Percentiles rank a stretch among this genome's conserved stretches.
These are phyloP conservation scores for Drosophila sulfurigaster DNA, from an alignment of 1,140 invertebrate genomes.

Conservation along the genomic window DNA sequence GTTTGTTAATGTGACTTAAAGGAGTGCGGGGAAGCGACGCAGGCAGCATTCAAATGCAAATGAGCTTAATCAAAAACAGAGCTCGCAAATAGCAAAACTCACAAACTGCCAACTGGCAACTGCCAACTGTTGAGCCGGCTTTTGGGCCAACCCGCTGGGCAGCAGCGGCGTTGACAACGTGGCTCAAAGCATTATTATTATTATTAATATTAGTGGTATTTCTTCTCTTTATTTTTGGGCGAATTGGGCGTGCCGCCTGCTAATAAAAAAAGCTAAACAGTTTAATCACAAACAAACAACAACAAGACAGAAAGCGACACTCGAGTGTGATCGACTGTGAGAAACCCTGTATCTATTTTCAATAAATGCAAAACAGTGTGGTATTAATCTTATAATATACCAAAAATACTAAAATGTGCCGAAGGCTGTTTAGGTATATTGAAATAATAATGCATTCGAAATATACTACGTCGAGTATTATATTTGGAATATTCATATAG, in stretches of 20 bases:
- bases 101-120: slow-evolving; percentile 4
- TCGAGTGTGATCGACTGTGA: too few species aligned
- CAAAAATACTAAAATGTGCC: too few species aligned
- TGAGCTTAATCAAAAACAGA: slow-evolving; percentile 82
- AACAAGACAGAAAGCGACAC: too few species aligned
- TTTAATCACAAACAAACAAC: slow-evolving; percentile 65
- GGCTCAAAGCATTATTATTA: slow-evolving; percentile 2
- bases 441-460: too few species aligned
- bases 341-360: too few species aligned
- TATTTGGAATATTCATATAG: too few species aligned
- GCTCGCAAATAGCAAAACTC: slow-evolving; percentile 41
- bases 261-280: slow-evolving; percentile 80
- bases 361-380: too few species aligned
- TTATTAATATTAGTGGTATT: too few species aligned
- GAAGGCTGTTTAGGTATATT: too few species aligned
- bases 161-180: slow-evolving; percentile 15
- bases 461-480: too few species aligned
- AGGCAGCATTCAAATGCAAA: slow-evolving; percentile 74
- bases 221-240: neutral
- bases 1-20: slow-evolving; percentile 2
- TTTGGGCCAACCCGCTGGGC: slow-evolving; percentile 39
- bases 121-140: slow-evolving; percentile 53
- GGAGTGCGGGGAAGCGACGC: slow-evolving; percentile 5
- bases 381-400: too few species aligned
- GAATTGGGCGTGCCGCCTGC: slow-evolving; percentile 26